phyloP scores from a whole-genome alignment of 2,888 invertebrate species.

The Axea sp. region DNA sequence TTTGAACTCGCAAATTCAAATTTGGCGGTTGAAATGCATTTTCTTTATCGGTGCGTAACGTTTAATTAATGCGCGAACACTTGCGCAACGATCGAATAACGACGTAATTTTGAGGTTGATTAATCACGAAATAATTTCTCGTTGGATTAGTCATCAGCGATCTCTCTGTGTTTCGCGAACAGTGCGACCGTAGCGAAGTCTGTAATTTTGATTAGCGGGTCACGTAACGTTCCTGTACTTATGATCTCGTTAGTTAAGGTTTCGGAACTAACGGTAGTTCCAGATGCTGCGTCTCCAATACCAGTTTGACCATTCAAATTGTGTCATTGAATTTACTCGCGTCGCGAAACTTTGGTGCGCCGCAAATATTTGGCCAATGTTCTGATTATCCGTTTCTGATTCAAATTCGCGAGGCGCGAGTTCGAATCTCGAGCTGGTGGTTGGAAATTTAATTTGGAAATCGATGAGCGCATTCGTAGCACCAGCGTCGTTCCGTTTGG shows the following conservation, averaged over 20 bases:
- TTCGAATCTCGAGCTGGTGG: too few species aligned
- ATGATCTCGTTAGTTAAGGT: slow-evolving; percentile 35
- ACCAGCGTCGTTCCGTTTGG: too few species aligned
- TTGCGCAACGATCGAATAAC: neutral
- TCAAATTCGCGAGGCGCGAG: too few species aligned
- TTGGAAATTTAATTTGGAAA: too few species aligned
- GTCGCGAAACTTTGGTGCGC: too few species aligned
- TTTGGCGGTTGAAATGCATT: too few species aligned
- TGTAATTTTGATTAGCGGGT: slow-evolving; percentile 56
- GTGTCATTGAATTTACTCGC: too few species aligned
- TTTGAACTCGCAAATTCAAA: too few species aligned
- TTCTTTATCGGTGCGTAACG: too few species aligned
- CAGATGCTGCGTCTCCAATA: slow-evolving; percentile 23
- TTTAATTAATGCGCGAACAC: neutral
- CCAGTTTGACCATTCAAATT: slow-evolving; percentile 25
- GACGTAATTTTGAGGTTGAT: slow-evolving; percentile 6
- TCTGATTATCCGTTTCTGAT: too few species aligned
- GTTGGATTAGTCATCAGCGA: slow-evolving; percentile 12
- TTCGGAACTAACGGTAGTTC: slow-evolving; percentile 53
- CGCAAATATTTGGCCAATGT: too few species aligned
- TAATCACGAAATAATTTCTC: slow-evolving; percentile 25
- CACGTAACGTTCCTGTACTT: slow-evolving; percentile 55
- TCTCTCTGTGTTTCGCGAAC: slow-evolving; percentile 7
- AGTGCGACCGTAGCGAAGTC: slow-evolving; percentile 1
- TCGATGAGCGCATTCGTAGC: too few species aligned